Base-by-base conservation (phyloP, 2,113 vertebrate species). In the Vulpes lagopus region DNA sequence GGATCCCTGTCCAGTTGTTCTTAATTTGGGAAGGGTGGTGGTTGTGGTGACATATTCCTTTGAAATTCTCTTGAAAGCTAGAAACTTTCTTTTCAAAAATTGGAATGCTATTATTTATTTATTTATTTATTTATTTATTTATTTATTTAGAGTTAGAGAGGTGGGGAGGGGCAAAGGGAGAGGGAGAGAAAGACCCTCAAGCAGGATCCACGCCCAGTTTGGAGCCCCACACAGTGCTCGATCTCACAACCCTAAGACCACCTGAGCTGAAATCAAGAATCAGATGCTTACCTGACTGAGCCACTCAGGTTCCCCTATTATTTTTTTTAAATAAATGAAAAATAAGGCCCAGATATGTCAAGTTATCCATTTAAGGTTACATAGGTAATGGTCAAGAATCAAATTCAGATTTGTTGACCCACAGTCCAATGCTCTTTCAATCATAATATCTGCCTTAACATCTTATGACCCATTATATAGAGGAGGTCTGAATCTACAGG, bases 11-110 rank as follows among this genome's bases (percentile, higher is more conserved):
- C 69, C 57, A 55, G 1, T 15, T 14, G 22, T 49, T 92, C 84
- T 87, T 92, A 85, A 86, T 92, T 90, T 8, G 79, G 59, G 35
- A 4, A 35, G 49, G 43, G 10, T 49, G 30, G 23, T 23, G 30
- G 15, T 57, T 59, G n/a, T 83, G 27, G 35, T 85, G 53, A 80
- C 43, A 76, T 60, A 59, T 22, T 55, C 14, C 80, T 90, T 86
- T 92, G 79, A 87, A 82, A 82, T 69, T 90, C 62, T 90, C n/a
- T 69, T 74, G 23, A 91, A 87, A 80, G 11, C 76, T 69, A 35
- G 73, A 55, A 93, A 16, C 11, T 71, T 4, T 92, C 49, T 87
- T 90, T 55, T 65, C 19, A 93, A 60, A 94, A 93, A 71, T 51
- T 73, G 88, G 62, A 38, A 53, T 57, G 27, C 5, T 73, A 62